Percentiles rank a stretch among this genome's conserved stretches.
Evolutionary conservation across 2,797 vertebrate genomes (phyloP).

Genomic region (Clamator glandarius): DNA sequence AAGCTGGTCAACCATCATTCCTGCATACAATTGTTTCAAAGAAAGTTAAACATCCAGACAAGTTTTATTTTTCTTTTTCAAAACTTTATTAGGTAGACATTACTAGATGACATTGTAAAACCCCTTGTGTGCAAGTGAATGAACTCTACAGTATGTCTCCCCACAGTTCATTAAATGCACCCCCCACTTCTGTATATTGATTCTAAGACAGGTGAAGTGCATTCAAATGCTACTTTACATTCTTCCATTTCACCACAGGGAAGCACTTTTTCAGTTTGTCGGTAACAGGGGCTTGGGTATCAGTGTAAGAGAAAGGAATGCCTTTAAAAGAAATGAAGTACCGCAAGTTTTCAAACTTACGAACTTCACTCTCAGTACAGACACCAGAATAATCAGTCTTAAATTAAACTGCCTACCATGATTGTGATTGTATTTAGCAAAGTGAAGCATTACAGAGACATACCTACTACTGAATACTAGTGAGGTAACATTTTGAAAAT

Average conservation of each 20-base stretch:
- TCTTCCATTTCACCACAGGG: background rate
- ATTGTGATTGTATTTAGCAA: conserved; percentile 46
- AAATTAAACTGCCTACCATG: conserved; percentile 54
- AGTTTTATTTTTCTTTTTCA: conserved; percentile 57
- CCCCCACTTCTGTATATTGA: background rate
- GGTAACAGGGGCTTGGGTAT: conserved; percentile 19
- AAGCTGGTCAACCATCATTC: background rate
- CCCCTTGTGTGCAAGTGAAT: conserved; percentile 45
- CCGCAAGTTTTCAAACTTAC: conserved; percentile 8
- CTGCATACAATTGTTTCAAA: background rate
- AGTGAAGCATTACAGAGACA: conserved; percentile 57
- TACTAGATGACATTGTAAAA: conserved; percentile 50
- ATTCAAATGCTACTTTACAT: background rate
- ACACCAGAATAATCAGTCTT: conserved; percentile 35
- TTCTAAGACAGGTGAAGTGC: conserved; percentile 25
- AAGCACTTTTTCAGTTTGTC: conserved; percentile 22
- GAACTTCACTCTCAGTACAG: conserved; percentile 7
- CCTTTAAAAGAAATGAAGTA: conserved; percentile 42
- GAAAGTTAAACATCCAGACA: conserved; percentile 29
- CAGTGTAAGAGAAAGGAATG: conserved; percentile 40
- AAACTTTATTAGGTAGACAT: conserved; percentile 75
- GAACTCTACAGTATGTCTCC: conserved; percentile 35
- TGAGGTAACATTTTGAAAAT: conserved; percentile 76
- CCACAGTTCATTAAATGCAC: background rate
- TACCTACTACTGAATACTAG: conserved; percentile 58